A percentile compares a stretch with the other conserved stretches of the same genome.
Conservation (phyloP, 2,113 vertebrate species). For the Mungos mungo region DNA sequence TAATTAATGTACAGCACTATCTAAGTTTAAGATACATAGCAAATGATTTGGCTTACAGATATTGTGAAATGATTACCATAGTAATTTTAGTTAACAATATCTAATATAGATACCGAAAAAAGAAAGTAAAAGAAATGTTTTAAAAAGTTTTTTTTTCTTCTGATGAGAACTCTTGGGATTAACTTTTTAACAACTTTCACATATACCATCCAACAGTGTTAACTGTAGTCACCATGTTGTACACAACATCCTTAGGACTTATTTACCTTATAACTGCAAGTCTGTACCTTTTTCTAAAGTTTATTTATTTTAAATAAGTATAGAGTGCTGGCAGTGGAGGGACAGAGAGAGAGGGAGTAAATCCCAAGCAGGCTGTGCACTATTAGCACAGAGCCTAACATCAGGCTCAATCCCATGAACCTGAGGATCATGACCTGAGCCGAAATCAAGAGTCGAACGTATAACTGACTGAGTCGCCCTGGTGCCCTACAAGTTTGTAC, state of each 20-base stretch:
- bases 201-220: neutral
- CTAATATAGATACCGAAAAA: neutral
- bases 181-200: neutral
- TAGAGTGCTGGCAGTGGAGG: too few relatives aligned
- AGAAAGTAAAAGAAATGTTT: neutral
- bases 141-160: neutral
- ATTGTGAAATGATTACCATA: neutral
- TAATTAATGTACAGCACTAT: neutral
- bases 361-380: too few relatives aligned
- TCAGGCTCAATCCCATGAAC: too few relatives aligned
- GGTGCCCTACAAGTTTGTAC: neutral
- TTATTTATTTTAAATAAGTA: too few relatives aligned
- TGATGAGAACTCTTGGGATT: neutral
- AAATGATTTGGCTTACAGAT: neutral
- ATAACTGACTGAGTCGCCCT: too few relatives aligned
- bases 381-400: too few relatives aligned
- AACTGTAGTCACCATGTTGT: neutral
- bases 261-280: neutral
- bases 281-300: neutral
- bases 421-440: too few relatives aligned
- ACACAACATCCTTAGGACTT: neutral
- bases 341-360: too few relatives aligned
- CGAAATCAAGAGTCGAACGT: too few relatives aligned
- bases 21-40: neutral
- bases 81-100: neutral